phyloP scores from a whole-genome alignment of 2,888 invertebrate genomes.

The Geophilus truncorum region DNA sequence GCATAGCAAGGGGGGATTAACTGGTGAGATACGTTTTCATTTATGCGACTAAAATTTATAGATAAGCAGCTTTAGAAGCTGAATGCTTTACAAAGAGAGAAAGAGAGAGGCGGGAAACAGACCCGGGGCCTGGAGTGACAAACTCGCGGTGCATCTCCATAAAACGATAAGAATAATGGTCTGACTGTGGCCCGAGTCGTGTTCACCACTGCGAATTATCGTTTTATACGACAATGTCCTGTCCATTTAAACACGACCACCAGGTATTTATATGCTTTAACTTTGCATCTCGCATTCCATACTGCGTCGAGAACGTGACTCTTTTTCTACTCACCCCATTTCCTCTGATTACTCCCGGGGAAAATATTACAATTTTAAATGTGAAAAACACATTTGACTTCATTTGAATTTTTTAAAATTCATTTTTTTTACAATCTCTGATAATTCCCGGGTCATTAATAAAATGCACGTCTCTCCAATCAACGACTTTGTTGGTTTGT shows the following conservation, averaged over 20 bases:
- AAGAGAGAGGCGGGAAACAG: background rate
- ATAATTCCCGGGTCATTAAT: no score
- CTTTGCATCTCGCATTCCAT: background rate
- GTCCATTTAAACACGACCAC: background rate
- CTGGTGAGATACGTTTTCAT: conserved; percentile 10
- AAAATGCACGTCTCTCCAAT: no score
- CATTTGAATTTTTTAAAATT: no score
- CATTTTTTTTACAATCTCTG: no score
- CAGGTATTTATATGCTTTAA: background rate
- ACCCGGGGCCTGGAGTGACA: background rate
- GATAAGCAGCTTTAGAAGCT: background rate
- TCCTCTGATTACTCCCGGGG: no score
- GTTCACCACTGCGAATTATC: conserved; percentile 12
- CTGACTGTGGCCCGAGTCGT: conserved; percentile 7
- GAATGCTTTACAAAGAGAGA: background rate
- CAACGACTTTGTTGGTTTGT: background rate
- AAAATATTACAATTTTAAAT: no score
- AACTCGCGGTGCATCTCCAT: background rate
- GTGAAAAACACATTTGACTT: no score
- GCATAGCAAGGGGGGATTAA: background rate
- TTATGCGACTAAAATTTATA: conserved; percentile 1
- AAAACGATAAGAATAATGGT: background rate
- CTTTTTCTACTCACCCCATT: no score
- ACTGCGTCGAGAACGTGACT: background rate
- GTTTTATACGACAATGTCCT: background rate